phyloP scores from a whole-genome alignment of 2,888 invertebrate genomes.

The Apodemia zela region DNA sequence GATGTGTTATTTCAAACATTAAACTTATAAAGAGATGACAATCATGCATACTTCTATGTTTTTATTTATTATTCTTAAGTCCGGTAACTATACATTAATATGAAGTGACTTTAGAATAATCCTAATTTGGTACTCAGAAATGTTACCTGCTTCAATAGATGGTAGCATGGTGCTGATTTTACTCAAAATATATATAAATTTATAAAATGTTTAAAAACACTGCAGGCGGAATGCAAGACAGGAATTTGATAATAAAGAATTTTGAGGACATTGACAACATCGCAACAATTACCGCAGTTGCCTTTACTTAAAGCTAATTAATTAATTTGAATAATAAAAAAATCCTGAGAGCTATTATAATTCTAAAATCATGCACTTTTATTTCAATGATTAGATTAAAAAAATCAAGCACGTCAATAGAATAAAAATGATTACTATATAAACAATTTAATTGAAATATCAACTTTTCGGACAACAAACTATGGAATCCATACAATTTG shows the following conservation, averaged over 20 bases:
- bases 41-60: too few species aligned
- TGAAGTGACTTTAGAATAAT: too few species aligned
- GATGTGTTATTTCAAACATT: too few species aligned
- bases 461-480: conserved; percentile 77
- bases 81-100: too few species aligned
- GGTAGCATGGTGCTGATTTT: not conserved
- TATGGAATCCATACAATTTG: conserved; percentile 66
- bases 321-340: conserved; percentile 39
- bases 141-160: too few species aligned
- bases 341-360: conserved; percentile 67
- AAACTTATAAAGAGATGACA: too few species aligned
- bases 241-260: not conserved
- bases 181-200: not conserved
- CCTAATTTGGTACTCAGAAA: too few species aligned
- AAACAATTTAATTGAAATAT: conserved; percentile 77
- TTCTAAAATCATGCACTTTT: conserved; percentile 67
- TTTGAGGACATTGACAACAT: conserved; percentile 17
- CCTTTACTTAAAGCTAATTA: conserved; percentile 60
- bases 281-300: conserved; percentile 11
- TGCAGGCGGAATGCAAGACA: conserved; percentile 6
- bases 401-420: conserved; percentile 75
- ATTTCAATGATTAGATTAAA: conserved; percentile 65
- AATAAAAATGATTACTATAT: conserved; percentile 75
- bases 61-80: too few species aligned
- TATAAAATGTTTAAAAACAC: not conserved